Percentiles rank a stretch among this genome's conserved stretches.
Evolutionary conservation across 2,113 vertebrate genomes (phyloP).

Genomic region (Rhinopithecus roxellana): DNA sequence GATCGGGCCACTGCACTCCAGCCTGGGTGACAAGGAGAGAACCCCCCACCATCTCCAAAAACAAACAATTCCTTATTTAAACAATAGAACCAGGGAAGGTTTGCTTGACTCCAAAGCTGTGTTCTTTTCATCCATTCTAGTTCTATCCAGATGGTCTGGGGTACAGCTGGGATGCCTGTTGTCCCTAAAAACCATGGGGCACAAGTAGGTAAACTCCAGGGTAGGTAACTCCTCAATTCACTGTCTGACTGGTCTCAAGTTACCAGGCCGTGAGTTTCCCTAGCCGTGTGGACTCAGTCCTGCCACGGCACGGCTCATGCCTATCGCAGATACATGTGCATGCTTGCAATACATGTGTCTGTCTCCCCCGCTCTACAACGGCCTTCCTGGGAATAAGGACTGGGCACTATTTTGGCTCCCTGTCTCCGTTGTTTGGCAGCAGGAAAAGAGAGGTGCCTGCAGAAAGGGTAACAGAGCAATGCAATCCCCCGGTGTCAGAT

Average conservation of each 20-base stretch:
- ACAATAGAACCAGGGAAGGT: rapidly evolving
- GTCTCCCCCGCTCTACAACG: background rate
- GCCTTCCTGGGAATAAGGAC: background rate
- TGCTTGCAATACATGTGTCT: rapidly evolving
- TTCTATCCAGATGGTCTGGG: background rate
- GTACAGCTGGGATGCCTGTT: background rate
- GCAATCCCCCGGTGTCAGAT: rapidly evolving
- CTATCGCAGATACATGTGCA: rapidly evolving
- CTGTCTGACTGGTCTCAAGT: rapidly evolving
- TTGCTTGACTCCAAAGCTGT: background rate
- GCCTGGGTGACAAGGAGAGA: no score
- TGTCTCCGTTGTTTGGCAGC: background rate
- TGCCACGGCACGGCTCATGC: rapidly evolving
- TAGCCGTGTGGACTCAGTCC: background rate
- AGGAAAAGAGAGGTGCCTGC: background rate
- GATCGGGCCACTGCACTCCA: no score
- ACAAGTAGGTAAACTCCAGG: background rate
- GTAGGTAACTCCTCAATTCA: background rate
- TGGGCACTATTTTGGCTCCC: background rate
- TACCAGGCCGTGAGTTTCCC: background rate
- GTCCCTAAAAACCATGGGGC: background rate
- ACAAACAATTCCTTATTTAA: background rate
- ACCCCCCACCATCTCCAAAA: no score
- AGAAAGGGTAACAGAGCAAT: background rate
- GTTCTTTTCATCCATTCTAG: background rate